Evolutionary conservation across 92 coral and sea anemone genomes (phyloP), one percentile per base, ranked within the genome.

Genomic region (Siderastrea radians): DNA sequence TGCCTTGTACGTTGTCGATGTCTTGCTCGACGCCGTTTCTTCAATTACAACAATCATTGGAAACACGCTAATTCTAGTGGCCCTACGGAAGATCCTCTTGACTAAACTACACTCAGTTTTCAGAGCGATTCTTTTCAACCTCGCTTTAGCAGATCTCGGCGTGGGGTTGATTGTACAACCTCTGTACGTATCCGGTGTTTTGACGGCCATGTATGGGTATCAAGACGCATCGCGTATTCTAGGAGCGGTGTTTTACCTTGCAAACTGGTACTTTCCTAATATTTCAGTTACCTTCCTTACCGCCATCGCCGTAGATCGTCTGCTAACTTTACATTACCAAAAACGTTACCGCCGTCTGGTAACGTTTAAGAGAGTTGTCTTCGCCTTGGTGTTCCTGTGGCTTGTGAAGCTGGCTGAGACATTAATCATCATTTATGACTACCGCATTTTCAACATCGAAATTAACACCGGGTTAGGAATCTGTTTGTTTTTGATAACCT

Each of bases 121-220:
- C 64, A 84, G 74, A 63, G 73, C 64, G 11, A 49, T 74, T 15
- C 44, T 84, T 12, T 84, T 73, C 61, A 84, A 74, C 26, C 63
- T 84, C 1, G 87, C 87, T 6, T 50, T 84, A 38, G 87, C 87
- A 1, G 87, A 84, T 15, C 13, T 84, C 1, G 72, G 61, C 0
- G 87, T 84, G 3, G 87, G 87, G 14, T 3, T 74, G 5, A 3
- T 84, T 4, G 87, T 84, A 0, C 87, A 84, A 50, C 80, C 80
- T 0, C 16, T 64, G 55, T 84, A 59, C 44, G 74, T 84, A 49
- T 61, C 79, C 59, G 62, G 74, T 17, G 80, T 84, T 38, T 4
- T 62, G 1, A 50, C 80, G 1, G 73, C 74, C 15, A 62, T 84
- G 72, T 10, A 13, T 49, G 87, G 87, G 44, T 50, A 13, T 52